Evolutionary conservation across 2,797 vertebrate genomes (phyloP), one percentile per base, ranked within the genome.

Genomic region (Forpus xanthops): DNA sequence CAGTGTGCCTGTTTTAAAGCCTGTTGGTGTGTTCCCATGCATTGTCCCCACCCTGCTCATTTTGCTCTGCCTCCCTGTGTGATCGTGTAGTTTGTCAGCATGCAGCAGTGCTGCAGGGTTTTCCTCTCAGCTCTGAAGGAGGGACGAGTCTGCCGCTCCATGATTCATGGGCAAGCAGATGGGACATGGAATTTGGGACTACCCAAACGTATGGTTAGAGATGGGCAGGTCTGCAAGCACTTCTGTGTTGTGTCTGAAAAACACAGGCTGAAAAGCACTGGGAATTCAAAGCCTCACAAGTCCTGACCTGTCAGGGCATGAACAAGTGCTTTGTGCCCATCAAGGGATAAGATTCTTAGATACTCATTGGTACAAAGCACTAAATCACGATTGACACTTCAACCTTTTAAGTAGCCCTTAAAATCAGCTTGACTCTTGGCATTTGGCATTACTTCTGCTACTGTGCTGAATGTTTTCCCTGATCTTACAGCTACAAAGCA

Each of bases 41-140:
- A 30, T 4, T 41, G 15, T 62, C 72, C 91, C 82, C 27, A 13
- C 72, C 91, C 81, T 12, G 18, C 11, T 47, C 87, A 21, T 81
- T 86, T 27, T 37, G 75, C 87, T 64, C 82, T 62, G 65, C 77
- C 30, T 2, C 81, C 83, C 78, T 9, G 52, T 72, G 90, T 89
- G 86, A 42, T 17, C 1, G 24, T 78, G 88, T 55, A 0, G 7
- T 89, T 35, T 2, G 5, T 89, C 86, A 65, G 89, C 93, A 83
- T 53, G 28, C 67, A 55, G 93, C 81, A 18, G 16, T 44, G 35
- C 81, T 27, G 35, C 93, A 91, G 95, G 91, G 92, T 88, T 96
- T 93, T 86, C 87, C 91, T 85, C 42, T 60, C 5, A 37, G 83
- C 94, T 82, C 85, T 16, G 44, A 35, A 86, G 91, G 82, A 56